phyloP scores from a whole-genome alignment of 1,140 invertebrate genomes.

The Drosophila melanogaster region Release_6_plus_ISO1_MT NT_037436.4:2314001-2314500 shows the following conservation, averaged over 20 bases:
- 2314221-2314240: constrained; percentile 24
- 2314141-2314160: constrained; percentile 39
- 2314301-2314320: constrained; percentile 79
- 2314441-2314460: constrained; percentile 55
- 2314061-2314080: constrained; percentile 22
- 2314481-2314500: constrained; percentile 7
- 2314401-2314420: constrained; percentile 12
- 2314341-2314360: constrained; percentile 8
- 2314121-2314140: constrained; percentile 6
- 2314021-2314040: constrained; percentile 29
- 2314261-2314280: constrained; percentile 13
- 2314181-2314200: constrained; percentile 46
- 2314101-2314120: not conserved
- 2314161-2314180: constrained; percentile 47
- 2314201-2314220: constrained; percentile 46
- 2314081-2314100: constrained; percentile 43
- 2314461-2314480: constrained; percentile 32
- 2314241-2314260: constrained; percentile 39
- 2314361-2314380: constrained; percentile 1
- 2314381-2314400: constrained; percentile 1
- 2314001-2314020: too few relatives aligned
- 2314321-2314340: constrained; percentile 30
- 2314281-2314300: constrained; percentile 79
- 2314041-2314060: constrained; percentile 8
- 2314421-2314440: constrained; percentile 37